Evolutionary conservation across 2,113 vertebrate genomes (phyloP).

Genomic region (Ammodytes marinus): DNA sequence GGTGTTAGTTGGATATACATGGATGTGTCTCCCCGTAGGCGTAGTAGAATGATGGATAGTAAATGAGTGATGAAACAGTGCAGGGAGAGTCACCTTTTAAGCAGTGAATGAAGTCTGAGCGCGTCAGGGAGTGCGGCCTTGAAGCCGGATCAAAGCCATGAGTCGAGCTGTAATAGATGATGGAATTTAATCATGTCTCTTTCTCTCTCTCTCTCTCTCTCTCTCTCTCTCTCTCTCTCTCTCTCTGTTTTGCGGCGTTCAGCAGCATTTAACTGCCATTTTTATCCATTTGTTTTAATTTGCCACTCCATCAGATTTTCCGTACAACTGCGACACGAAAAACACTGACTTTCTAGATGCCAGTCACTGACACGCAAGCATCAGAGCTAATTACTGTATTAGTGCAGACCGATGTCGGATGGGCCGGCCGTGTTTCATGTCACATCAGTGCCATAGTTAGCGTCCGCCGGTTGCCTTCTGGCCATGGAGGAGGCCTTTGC

Average conservation of each 20-base stretch:
- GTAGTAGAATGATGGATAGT: conserved; percentile 66
- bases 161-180: conserved; percentile 73
- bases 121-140: conserved; percentile 70
- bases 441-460: conserved; percentile 55
- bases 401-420: conserved; percentile 53
- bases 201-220: conserved; percentile 18
- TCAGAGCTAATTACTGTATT: conserved; percentile 59
- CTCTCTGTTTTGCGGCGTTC: conserved; percentile 46
- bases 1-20: conserved; percentile 18
- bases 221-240: conserved; percentile 7
- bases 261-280: conserved; percentile 49
- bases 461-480: conserved; percentile 29
- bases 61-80: conserved; percentile 74
- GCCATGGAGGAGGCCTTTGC: conserved; percentile 21
- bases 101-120: conserved; percentile 56
- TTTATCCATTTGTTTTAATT: conserved; percentile 51
- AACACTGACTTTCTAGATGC: conserved; percentile 38
- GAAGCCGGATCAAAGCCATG: conserved; percentile 78
- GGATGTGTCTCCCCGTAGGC: conserved; percentile 53
- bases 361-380: conserved; percentile 40
- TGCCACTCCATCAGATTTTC: conserved; percentile 39
- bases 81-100: conserved; percentile 74
- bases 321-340: conserved; percentile 8
- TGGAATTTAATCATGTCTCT: conserved; percentile 78
- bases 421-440: conserved; percentile 48